Evolutionary conservation across 2,888 invertebrate species (phyloP).

Genomic region (Drosophila recens): DNA sequence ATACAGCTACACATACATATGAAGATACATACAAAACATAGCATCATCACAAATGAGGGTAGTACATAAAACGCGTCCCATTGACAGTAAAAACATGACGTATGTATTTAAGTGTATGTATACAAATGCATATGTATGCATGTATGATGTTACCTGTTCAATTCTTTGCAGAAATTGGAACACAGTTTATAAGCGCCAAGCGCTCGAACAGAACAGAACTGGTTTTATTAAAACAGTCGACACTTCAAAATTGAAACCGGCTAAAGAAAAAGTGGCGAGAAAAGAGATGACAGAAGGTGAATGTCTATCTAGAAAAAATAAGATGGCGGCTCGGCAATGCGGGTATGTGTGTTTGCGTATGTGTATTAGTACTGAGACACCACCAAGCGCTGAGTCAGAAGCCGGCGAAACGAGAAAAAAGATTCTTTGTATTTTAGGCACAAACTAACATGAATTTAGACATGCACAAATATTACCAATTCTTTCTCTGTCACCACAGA

Average conservation of each 20-base stretch:
- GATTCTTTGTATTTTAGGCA: not conserved
- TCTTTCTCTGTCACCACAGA: not conserved
- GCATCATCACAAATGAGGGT: slow-evolving; percentile 35
- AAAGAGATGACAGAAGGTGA: slow-evolving; percentile 41
- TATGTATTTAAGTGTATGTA: slow-evolving; percentile 2
- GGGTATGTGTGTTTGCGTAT: slow-evolving; percentile 16
- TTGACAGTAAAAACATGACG: slow-evolving; percentile 7
- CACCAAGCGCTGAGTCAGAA: slow-evolving; percentile 49
- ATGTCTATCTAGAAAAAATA: slow-evolving; percentile 55
- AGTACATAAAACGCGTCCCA: slow-evolving; percentile 12
- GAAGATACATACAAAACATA: not conserved
- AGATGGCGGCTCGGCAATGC: slow-evolving; percentile 54
- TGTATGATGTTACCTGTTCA: slow-evolving; percentile 45
- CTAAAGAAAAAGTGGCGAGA: slow-evolving; percentile 29
- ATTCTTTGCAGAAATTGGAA: slow-evolving; percentile 40
- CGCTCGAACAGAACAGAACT: slow-evolving; percentile 36
- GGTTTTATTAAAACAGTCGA: slow-evolving; percentile 41
- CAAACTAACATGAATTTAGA: not conserved
- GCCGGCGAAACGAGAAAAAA: slow-evolving; percentile 45
- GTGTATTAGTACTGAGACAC: slow-evolving; percentile 17
- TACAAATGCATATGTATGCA: not conserved
- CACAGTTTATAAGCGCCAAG: slow-evolving; percentile 9
- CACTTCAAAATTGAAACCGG: slow-evolving; percentile 23
- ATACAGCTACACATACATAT: slow-evolving; percentile 22
- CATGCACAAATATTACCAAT: not conserved